phyloP scores from a whole-genome alignment of 1,140 invertebrate genomes.

The Microplitis mediator region DNA sequence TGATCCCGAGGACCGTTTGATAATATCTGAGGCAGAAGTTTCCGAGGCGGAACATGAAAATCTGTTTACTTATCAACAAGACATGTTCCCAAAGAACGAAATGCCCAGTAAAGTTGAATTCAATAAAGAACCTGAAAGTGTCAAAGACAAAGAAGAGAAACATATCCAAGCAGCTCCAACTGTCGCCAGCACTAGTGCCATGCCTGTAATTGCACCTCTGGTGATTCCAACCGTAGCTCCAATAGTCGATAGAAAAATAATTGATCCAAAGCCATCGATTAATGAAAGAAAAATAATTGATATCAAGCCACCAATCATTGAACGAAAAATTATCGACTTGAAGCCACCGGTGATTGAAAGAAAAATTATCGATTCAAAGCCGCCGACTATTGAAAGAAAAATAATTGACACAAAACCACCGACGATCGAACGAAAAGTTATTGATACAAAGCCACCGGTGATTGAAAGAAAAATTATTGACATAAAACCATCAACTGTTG shows the following conservation, averaged over 20 bases:
- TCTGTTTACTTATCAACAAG: constrained; percentile 66
- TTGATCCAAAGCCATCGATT: too few relatives aligned
- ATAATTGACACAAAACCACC: not conserved
- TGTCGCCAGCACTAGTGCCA: not conserved
- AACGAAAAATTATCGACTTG: not conserved
- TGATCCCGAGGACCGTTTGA: constrained; percentile 61
- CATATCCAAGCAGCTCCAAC: not conserved
- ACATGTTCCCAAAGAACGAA: constrained; percentile 60
- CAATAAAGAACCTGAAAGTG: constrained; percentile 38
- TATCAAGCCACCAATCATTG: not conserved
- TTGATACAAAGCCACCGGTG: not conserved
- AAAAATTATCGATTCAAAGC: not conserved
- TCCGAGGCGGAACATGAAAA: constrained; percentile 63
- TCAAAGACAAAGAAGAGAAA: constrained; percentile 36
- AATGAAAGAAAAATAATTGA: too few relatives aligned
- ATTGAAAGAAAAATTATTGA: constrained; percentile 32
- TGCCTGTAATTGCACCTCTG: not conserved
- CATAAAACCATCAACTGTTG: constrained; percentile 30
- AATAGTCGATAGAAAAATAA: too few relatives aligned
- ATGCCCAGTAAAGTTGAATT: constrained; percentile 30
- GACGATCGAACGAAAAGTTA: not conserved
- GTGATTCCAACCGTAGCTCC: not conserved
- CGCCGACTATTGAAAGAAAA: constrained; percentile 10
- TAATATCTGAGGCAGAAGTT: constrained; percentile 66
- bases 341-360: not conserved